phyloP scores from a whole-genome alignment of 2,797 vertebrate genomes.

The Dryobates pubescens region DNA sequence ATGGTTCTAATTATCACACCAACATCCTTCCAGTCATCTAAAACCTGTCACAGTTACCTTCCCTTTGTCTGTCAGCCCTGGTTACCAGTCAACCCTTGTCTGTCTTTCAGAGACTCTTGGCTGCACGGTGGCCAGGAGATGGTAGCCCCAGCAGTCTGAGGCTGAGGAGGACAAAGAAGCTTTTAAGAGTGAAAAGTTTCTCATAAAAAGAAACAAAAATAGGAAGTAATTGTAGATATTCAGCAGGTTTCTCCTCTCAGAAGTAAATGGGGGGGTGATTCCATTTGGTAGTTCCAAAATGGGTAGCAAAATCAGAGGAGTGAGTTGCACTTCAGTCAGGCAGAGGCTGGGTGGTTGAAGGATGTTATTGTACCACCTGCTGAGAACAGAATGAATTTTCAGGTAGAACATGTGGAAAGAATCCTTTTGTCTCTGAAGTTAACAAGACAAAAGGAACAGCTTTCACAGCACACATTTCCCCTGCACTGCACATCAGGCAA shows the following conservation, averaged over 20 bases:
- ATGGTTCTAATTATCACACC: neutral
- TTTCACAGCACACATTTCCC: neutral
- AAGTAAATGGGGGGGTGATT: neutral
- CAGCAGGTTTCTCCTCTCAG: neutral
- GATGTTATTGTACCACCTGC: neutral
- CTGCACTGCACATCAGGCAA: neutral
- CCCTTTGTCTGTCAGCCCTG: neutral
- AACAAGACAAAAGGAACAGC: neutral
- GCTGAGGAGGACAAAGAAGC: neutral
- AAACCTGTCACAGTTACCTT: neutral
- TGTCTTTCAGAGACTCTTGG: neutral
- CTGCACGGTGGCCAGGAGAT: neutral
- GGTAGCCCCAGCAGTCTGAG: neutral
- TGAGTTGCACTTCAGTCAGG: neutral
- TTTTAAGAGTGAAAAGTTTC: constrained; percentile 4
- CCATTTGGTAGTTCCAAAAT: neutral
- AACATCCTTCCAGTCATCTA: neutral
- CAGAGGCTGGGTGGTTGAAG: constrained; percentile 10
- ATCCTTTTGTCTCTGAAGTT: neutral
- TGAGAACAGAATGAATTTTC: constrained; percentile 33
- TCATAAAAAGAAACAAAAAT: neutral
- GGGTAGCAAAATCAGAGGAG: neutral
- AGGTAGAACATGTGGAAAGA: neutral
- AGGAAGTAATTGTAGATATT: neutral
- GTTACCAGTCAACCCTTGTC: neutral